Base-by-base conservation (phyloP, 2,888 invertebrate genomes). In the Bombylius major region DNA sequence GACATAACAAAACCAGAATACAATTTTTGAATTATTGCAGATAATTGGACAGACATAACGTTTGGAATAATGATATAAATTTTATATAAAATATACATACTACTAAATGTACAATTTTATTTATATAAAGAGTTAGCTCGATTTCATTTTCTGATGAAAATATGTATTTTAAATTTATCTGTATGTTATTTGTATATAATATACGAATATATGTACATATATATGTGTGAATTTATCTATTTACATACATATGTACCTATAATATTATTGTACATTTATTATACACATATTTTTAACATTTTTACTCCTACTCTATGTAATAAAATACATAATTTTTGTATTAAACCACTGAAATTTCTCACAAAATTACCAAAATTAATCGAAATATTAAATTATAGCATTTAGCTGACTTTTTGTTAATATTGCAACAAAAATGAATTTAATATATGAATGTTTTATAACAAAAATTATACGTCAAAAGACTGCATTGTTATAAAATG, bases 21-120 rank as follows among this genome's bases (percentile, higher is more conserved):
- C 47, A 59, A 53, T 57, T 57, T 59, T 57, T 67, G 65, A 66
- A 64, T 65, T 66, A 67, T 67, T 67, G 66, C 65, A 67, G 67
- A 68, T 69, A 70, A 70, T 71, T 70, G 70, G 70, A 68, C 69
- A 66, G 70, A 42, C 39, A 42, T 42, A 42, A 42, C 8, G 39
- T 8, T 11, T 42, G 39, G 39, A 42, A 23, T 23, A 23, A 23
- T 23, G 23, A 23, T 23, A 36, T 8, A 36, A 7, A 36, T 36
- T 7, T 36, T 36, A 36, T 36, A 36, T 36, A 7, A 36, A 11
- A 4, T 11, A 7, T 42, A 42, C 5, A 7, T 34, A 7, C 7
- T 11, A 42, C 7, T 42, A 42, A 11, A 42, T 42, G 39, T 42
- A 11, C 11, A 42, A 5, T 8, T 36, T 36, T 36, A 36, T 36